Evolutionary conservation across 2,888 invertebrate genomes (phyloP), one percentile per base, ranked within the genome.

Genomic region (Beris morrisii): DNA sequence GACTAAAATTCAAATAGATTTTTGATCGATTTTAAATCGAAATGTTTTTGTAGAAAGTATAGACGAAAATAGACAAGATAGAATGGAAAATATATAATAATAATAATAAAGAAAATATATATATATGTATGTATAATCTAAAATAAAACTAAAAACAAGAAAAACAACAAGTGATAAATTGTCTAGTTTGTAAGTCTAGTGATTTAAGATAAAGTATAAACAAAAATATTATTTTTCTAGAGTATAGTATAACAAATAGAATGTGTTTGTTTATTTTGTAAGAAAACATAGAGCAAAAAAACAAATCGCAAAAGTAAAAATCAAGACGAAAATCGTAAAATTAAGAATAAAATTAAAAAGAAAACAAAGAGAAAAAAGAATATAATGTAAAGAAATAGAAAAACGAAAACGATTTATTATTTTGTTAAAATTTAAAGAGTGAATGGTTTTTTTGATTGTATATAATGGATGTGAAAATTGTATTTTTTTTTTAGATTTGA

Each of bases 151-250:
- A 22, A 22, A 22, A 63, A 63, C 22, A 30, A 53, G 64, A 31
- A 55, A 65, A 56, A 38, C 64, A 59, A 32, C 58, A 54, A 58
- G 32, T 56, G 66, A 54, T 50, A 57, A 64, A 66, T 57, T 28
- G 4, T 38, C 38, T 38, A 67, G 22, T 38, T 38, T 38, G 5
- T 38, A 38, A 38, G 38, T 9, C 9, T 38, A 38, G 38, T 38
- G 9, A 38, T 38, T 38, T 38, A 38, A 38, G 9, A 38, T 7
- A 38, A 38, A 7, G 38, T 38, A 38, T 38, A 38, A 38, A 38
- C 9, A 70, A 70, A 69, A 69, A 69, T 70, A 69, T 69, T 70
- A 70, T 70, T 69, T 69, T 68, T 69, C 4, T 70, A 70, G 68
- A 48, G 61, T 50, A 69, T 69, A 69, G 69, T 7, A 38, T 38